Evolutionary conservation across 2,888 invertebrate species (phyloP).

Genomic region (Augiades crinisus): DNA sequence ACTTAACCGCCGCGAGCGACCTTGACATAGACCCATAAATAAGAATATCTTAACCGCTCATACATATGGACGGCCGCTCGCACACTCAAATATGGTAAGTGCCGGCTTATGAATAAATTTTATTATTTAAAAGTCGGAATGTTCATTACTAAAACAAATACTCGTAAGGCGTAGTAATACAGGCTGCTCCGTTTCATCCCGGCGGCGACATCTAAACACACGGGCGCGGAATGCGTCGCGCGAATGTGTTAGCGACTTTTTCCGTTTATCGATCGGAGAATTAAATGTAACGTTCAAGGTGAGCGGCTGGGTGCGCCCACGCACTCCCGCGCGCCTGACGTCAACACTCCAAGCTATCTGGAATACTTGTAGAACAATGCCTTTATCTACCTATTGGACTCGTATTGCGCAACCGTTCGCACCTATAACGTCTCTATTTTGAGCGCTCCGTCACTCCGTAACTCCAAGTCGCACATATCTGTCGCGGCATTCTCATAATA

Average conservation of each 20-base stretch:
- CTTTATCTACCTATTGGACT: slow-evolving; percentile 55
- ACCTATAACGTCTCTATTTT: slow-evolving; percentile 59
- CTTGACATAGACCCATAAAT: slow-evolving; percentile 80
- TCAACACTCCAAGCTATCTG: slow-evolving; percentile 38
- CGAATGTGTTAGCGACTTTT: slow-evolving; percentile 30
- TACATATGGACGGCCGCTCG: slow-evolving; percentile 77
- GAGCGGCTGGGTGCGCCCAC: slow-evolving; percentile 67
- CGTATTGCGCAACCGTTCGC: slow-evolving; percentile 57
- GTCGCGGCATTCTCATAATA: slow-evolving; percentile 17
- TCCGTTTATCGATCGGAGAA: slow-evolving; percentile 47
- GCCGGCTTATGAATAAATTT: slow-evolving; percentile 80
- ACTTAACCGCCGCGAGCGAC: slow-evolving; percentile 57
- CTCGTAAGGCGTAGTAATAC: slow-evolving; percentile 76
- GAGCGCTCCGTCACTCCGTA: slow-evolving; percentile 29
- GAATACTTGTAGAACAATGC: slow-evolving; percentile 61
- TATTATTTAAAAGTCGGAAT: slow-evolving; percentile 80
- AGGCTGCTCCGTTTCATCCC: slow-evolving; percentile 53
- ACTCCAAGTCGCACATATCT: slow-evolving; percentile 18
- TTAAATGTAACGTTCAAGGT: slow-evolving; percentile 66
- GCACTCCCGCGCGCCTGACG: slow-evolving; percentile 55
- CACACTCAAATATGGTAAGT: slow-evolving; percentile 79
- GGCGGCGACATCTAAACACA: not conserved
- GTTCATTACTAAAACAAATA: slow-evolving; percentile 82
- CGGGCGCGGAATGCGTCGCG: not conserved
- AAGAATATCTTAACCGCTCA: slow-evolving; percentile 80